Base-by-base conservation (phyloP, 1,140 invertebrate genomes). In the Hydropsyche tenuis region DNA sequence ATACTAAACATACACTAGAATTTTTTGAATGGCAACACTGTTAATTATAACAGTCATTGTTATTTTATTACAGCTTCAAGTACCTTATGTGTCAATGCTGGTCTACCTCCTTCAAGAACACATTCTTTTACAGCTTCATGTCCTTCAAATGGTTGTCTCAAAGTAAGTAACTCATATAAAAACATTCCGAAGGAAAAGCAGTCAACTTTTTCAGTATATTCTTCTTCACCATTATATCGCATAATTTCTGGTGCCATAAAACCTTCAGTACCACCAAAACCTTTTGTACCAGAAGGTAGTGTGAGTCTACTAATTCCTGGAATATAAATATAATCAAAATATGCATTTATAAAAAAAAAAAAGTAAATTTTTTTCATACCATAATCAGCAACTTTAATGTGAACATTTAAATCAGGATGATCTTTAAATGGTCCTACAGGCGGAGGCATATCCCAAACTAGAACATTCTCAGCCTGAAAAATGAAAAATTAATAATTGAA, bases 151-250 rank as follows among this genome's bases (percentile, higher is more conserved):
- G 98, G 97, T 80, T 96, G 94, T 63, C 96, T 91, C 27, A 99
- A 86, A 3, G 95, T 97, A 14, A 99, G 84, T 51, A 99, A 86
- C 83, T 99, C 98, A 83, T 99, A 99, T 73, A 99, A 88, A 78
- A 99, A 95, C 96, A 99, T 99, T n/a, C 96, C 97, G 85, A 98
- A 99, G 0, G 97, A 99, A 81, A 99, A 99, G 77, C 96, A 97
- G 81, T 99, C 98, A 14, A 99, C 93, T 87, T 99, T 99, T 81
- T 99, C 96, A 0, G 96, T 99, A 79, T 99, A 99, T 78, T 98
- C 97, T 82, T 99, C 96, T 82, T 99, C 97, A 0, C 98, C 98
- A 82, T 99, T 99, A 82, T 96, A 97, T 62, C 95, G 89, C 84
- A 99, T 96, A 73, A 99, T 99, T 86, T 99, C 97, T 0, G 97